These are phyloP conservation scores for Montipora capitata DNA, from an alignment of 92 coral and sea anemone genomes.

Conservation along the genomic window DNA sequence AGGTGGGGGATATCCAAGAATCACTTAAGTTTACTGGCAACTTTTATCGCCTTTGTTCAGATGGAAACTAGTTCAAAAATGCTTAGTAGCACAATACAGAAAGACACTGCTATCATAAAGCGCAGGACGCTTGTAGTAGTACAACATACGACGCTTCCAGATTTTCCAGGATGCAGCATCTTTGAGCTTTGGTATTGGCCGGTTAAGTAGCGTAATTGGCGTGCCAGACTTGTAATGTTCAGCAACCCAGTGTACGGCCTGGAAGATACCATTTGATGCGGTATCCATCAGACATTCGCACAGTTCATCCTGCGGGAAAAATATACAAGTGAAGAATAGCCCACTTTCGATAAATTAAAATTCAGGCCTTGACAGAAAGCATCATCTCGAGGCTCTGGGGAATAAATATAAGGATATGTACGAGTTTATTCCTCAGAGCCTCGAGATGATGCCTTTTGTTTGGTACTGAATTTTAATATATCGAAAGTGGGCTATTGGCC, in stretches of 20 bases:
- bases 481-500: too few species aligned
- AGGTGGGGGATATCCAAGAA: too few species aligned
- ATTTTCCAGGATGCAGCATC: slow-evolving; percentile 56
- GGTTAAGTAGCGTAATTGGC: slow-evolving; percentile 84
- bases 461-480: too few species aligned
- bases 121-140: slow-evolving; percentile 82
- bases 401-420: too few species aligned
- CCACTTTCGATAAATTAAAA: too few species aligned
- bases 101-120: slow-evolving; percentile 80
- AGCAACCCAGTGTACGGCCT: slow-evolving; percentile 90
- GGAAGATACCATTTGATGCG: slow-evolving; percentile 80
- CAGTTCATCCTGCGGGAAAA: slow-evolving; percentile 58
- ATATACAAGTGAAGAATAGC: too few species aligned
- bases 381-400: too few species aligned
- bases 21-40: too few species aligned
- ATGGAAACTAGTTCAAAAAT: slow-evolving; percentile 54
- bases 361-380: too few species aligned
- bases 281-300: slow-evolving; percentile 84
- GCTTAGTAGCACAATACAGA: slow-evolving; percentile 83
- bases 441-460: too few species aligned
- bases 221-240: slow-evolving; percentile 87
- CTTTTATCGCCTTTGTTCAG: background rate
- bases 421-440: too few species aligned
- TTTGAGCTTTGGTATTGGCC: slow-evolving; percentile 85
- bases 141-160: slow-evolving; percentile 82